Conservation (phyloP, 2,797 vertebrate species). For the Tadarida brasiliensis region DNA sequence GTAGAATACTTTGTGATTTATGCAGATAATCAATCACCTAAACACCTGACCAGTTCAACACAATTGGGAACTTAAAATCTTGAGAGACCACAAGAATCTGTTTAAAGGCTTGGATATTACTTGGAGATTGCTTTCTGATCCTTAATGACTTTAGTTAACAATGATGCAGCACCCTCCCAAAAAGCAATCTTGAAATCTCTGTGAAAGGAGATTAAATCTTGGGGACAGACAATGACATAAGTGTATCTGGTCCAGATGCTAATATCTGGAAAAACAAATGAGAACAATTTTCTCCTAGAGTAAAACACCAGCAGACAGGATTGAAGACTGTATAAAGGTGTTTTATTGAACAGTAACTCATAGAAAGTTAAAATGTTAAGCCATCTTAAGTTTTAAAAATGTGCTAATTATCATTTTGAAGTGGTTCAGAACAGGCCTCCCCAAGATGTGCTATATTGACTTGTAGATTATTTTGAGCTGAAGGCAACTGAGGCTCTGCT, state of each 20-base stretch:
- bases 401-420: conserved; percentile 20
- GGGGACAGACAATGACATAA: conserved; percentile 25
- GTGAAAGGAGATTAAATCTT: conserved; percentile 58
- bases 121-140: conserved; percentile 32
- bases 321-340: neutral
- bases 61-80: conserved; percentile 33
- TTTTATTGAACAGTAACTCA: conserved; percentile 41
- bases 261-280: conserved; percentile 50
- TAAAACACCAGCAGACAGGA: conserved; percentile 36
- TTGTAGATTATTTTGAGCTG: neutral
- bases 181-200: conserved; percentile 50
- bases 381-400: conserved; percentile 57
- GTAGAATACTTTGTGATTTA: conserved; percentile 24
- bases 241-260: neutral
- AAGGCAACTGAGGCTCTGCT: neutral
- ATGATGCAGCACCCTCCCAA: neutral
- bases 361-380: conserved; percentile 33
- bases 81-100: neutral
- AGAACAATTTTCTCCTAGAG: conserved; percentile 15
- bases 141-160: conserved; percentile 16
- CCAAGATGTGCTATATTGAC: neutral
- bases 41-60: neutral
- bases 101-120: conserved; percentile 16
- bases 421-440: neutral
- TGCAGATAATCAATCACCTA: neutral